These are phyloP conservation scores for Myzus persicae DNA, from an alignment of 1,140 invertebrate genomes.

Conservation along the genomic window DNA sequence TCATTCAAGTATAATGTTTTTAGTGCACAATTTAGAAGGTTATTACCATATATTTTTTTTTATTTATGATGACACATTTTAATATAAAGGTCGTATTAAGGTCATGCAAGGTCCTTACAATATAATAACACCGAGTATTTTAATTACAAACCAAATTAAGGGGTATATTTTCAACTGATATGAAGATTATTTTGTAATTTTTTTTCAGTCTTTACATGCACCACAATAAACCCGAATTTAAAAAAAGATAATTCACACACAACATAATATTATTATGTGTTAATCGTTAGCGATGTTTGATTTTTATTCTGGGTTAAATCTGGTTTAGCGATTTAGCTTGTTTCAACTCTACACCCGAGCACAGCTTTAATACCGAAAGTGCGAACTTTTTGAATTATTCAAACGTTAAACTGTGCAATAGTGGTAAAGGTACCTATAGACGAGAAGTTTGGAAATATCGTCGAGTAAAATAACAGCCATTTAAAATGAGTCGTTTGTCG, in stretches of 20 bases:
- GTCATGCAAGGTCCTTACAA: not conserved
- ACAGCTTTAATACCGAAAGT: not conserved
- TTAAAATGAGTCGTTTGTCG: conserved; percentile 5
- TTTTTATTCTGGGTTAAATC: not conserved
- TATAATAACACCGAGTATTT: not conserved
- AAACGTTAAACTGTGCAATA: not conserved
- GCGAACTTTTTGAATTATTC: conserved; percentile 12
- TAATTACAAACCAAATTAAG: not conserved
- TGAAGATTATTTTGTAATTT: not conserved
- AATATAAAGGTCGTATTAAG: too few relatives aligned
- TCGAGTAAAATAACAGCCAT: not conserved
- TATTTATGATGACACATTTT: too few relatives aligned
- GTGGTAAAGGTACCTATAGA: not conserved
- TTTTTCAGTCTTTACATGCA: not conserved
- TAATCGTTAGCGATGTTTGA: not conserved
- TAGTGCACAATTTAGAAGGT: too few relatives aligned
- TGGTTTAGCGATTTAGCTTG: not conserved
- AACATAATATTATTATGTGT: too few relatives aligned
- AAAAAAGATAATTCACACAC: not conserved
- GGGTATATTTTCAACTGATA: too few relatives aligned
- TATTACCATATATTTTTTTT: too few relatives aligned
- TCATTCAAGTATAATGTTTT: too few relatives aligned
- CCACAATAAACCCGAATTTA: too few relatives aligned
- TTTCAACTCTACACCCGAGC: not conserved
- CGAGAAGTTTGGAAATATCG: not conserved